Evolutionary conservation across 2,113 vertebrate species (phyloP), one percentile per base, ranked within the genome.

Genomic region (Macquaria ambigua): DNA sequence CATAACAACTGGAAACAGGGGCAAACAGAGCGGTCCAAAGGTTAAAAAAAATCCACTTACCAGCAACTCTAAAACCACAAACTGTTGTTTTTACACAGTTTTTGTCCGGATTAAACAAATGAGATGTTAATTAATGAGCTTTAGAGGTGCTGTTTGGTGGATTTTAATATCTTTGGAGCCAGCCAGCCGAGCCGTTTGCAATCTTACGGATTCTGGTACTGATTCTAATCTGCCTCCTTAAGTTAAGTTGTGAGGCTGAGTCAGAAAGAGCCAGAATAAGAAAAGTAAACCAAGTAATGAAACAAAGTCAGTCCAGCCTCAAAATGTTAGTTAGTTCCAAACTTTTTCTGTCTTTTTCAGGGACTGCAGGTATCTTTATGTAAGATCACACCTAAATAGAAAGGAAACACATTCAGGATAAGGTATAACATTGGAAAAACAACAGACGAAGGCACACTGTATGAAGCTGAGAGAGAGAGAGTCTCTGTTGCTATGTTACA

Each of bases 401-500:
- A 4, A 9, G 64, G 18, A 52, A 68, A 31, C 39, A 53, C 46
- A 9, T 66, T 74, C n/a, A n/a, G 31, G 43, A 20, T 56, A 0
- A 4, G 8, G n/a, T 59, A 25, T 25, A 58, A 52, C 43, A 52
- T 0, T 31, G 3, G 25, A 50, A 43, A n/a, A 28, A 14, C 6
- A 39, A 52, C 15, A 56, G 5, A 31, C 5, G 41, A 61, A 64
- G 3, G 23, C 5, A 7, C 0, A 16, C 48, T 7, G 59, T 0
- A 3, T 6, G 14, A 34, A 43, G 31, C 72, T n/a, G 20, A 34
- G 8, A 23, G 43, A 41, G 46, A 70, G 20, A 62, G 6, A 76
- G 74, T 23, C 53, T 73, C 72, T 21, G 81, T 84, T 89, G 86
- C 89, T 84, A 79, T 2, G 88, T 70, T 85, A 83, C 73, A 58